Percentiles rank a stretch among this genome's conserved stretches.
phyloP scores from a whole-genome alignment of 2,113 vertebrate species.

The Regulus satrapa region DNA sequence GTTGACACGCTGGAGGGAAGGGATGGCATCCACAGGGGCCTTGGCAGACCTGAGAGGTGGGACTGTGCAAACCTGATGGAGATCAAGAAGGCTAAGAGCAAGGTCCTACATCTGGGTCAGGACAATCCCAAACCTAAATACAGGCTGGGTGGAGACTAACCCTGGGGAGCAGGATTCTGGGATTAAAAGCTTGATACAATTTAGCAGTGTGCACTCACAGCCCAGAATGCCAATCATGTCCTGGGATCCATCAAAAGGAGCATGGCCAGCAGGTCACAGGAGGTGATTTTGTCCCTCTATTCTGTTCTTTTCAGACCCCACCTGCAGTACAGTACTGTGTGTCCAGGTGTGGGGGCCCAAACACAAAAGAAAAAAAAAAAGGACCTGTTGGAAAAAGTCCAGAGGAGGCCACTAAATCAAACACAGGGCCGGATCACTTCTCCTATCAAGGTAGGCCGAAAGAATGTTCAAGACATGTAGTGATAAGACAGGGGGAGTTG shows the following conservation, averaged over 20 bases:
- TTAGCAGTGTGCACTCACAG: background rate
- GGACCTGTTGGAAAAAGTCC: background rate
- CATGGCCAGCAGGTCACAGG: background rate
- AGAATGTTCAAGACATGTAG: background rate
- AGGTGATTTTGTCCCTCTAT: background rate
- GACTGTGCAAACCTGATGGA: background rate
- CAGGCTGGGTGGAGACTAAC: background rate
- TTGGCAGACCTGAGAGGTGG: background rate
- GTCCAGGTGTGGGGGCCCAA: background rate
- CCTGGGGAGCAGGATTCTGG: background rate
- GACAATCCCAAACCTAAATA: background rate
- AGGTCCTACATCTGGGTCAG: background rate
- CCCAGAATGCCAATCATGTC: background rate
- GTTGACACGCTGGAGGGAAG: fast-evolving
- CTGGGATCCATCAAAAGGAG: background rate
- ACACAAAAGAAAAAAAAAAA: background rate
- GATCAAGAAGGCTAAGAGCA: background rate
- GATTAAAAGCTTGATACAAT: fast-evolving
- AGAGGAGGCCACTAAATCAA: background rate
- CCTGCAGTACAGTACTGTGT: background rate
- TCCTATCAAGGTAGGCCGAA: background rate
- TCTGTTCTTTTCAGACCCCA: background rate
- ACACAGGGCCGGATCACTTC: background rate
- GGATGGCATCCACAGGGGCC: background rate
- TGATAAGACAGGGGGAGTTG: background rate